Percentiles rank a stretch among this genome's conserved stretches.
These are phyloP conservation scores for Melospiza melodia DNA, from an alignment of 2,113 vertebrate genomes.

Conservation along the genomic window DNA sequence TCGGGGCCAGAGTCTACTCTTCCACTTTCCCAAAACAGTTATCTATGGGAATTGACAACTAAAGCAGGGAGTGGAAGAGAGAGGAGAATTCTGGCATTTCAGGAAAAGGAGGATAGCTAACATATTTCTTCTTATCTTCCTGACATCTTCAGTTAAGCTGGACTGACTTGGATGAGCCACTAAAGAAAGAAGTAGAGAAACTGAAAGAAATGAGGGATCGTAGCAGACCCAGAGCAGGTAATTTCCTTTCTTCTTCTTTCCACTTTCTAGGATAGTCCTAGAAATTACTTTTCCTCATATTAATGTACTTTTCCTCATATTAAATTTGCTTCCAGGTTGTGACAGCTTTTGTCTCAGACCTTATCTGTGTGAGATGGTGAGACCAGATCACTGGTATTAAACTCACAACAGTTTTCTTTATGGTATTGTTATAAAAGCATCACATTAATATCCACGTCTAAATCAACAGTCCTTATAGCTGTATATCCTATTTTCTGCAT, in stretches of 20 bases:
- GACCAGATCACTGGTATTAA: not conserved
- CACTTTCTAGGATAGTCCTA: not conserved
- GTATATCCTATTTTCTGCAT: not conserved
- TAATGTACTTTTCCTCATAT: not conserved
- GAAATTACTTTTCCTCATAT: not conserved
- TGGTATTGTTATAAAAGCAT: not conserved
- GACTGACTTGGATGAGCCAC: slow-evolving; percentile 81
- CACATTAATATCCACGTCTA: not conserved
- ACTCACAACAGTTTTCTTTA: not conserved
- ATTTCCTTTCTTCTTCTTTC: not conserved
- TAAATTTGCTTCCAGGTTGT: not conserved
- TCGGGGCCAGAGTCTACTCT: not conserved
- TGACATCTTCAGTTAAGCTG: slow-evolving; percentile 82
- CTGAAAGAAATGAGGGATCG: slow-evolving; percentile 82
- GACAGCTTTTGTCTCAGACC: not conserved
- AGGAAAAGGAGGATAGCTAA: not conserved
- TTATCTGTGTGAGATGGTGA: not conserved
- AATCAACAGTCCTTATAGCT: not conserved
- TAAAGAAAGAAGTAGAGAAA: slow-evolving; percentile 88
- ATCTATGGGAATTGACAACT: not conserved
- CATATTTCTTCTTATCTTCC: not conserved
- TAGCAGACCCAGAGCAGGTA: slow-evolving; percentile 63
- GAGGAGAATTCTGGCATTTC: not conserved
- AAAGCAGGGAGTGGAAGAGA: not conserved
- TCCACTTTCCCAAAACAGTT: not conserved